These are phyloP conservation scores for Luehdorfia chinensis DNA, from an alignment of 1,140 invertebrate genomes.

Conservation along the genomic window DNA sequence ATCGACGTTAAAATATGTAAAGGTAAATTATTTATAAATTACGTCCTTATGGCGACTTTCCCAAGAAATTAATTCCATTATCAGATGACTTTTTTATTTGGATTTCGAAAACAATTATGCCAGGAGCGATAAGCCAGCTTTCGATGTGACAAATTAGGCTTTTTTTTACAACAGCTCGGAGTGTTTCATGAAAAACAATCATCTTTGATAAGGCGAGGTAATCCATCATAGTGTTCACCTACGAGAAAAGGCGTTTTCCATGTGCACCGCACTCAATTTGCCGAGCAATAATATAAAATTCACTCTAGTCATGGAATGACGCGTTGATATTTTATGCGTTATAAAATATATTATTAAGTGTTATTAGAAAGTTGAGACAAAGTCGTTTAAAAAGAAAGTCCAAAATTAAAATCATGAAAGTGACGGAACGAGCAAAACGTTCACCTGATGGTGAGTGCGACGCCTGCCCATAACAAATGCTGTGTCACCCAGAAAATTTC, in stretches of 20 bases:
- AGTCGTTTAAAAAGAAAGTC: too few relatives aligned
- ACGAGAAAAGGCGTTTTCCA: conserved; percentile 6
- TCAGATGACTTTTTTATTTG: conserved; percentile 12
- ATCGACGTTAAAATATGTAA: conserved; percentile 13
- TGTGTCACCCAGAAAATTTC: too few relatives aligned
- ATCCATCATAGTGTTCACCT: conserved; percentile 42
- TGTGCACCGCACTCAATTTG: conserved; percentile 2
- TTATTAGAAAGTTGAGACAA: too few relatives aligned
- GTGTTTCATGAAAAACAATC: conserved; percentile 56
- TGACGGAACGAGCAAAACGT: too few relatives aligned
- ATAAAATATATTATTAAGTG: too few relatives aligned
- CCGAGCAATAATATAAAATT: not conserved
- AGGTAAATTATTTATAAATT: conserved; percentile 15
- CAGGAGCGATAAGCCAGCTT: conserved; percentile 27
- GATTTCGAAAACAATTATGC: conserved; percentile 24
- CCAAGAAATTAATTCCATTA: conserved; percentile 15
- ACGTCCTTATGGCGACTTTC: conserved; percentile 9
- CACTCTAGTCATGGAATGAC: conserved; percentile 2
- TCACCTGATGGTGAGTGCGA: too few relatives aligned
- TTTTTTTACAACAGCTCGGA: conserved; percentile 27
- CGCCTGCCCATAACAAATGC: too few relatives aligned
- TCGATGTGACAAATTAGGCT: conserved; percentile 47
- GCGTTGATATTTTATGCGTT: not conserved
- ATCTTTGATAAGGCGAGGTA: conserved; percentile 36
- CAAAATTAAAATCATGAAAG: too few relatives aligned